Percentiles rank a stretch among this genome's conserved stretches.
Evolutionary conservation across 2,888 invertebrate species (phyloP).

Genomic region (Drosophila atripex): DNA sequence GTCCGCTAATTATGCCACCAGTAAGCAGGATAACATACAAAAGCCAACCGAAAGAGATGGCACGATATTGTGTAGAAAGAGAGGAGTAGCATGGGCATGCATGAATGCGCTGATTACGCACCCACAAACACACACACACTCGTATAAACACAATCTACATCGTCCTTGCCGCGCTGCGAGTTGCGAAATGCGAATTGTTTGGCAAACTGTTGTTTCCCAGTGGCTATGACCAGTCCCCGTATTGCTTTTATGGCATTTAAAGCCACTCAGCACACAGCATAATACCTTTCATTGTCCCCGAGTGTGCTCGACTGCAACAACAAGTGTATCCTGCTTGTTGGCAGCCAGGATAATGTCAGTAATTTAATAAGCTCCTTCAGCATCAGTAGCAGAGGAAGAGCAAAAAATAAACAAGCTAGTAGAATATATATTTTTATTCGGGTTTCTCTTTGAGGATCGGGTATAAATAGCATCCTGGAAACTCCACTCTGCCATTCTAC

Average conservation of each 20-base stretch:
- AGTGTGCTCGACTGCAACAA: constrained; percentile 20
- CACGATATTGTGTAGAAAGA: neutral
- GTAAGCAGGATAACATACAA: constrained; percentile 33
- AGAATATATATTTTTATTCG: neutral
- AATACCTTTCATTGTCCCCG: constrained; percentile 42
- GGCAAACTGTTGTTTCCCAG: constrained; percentile 35
- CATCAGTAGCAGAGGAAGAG: no score
- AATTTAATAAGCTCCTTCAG: constrained; percentile 30
- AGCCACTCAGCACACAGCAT: constrained; percentile 50
- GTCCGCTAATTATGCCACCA: constrained; percentile 61
- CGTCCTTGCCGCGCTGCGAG: constrained; percentile 28
- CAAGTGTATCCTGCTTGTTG: constrained; percentile 6
- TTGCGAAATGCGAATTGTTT: constrained; percentile 48
- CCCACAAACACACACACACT: constrained; percentile 23
- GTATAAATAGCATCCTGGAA: neutral
- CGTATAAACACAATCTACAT: constrained; percentile 18
- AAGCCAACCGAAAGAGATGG: neutral
- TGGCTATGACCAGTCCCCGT: constrained; percentile 17
- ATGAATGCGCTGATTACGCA: constrained; percentile 56
- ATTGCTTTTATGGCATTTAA: constrained; percentile 54
- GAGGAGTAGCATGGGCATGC: constrained; percentile 38
- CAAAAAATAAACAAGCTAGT: constrained; percentile 8
- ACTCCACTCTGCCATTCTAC: no score
- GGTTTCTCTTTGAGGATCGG: neutral
- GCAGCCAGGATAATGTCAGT: constrained; percentile 11